These are phyloP conservation scores for Drosophila orosa DNA, from an alignment of 1,140 invertebrate species.

Conservation along the genomic window DNA sequence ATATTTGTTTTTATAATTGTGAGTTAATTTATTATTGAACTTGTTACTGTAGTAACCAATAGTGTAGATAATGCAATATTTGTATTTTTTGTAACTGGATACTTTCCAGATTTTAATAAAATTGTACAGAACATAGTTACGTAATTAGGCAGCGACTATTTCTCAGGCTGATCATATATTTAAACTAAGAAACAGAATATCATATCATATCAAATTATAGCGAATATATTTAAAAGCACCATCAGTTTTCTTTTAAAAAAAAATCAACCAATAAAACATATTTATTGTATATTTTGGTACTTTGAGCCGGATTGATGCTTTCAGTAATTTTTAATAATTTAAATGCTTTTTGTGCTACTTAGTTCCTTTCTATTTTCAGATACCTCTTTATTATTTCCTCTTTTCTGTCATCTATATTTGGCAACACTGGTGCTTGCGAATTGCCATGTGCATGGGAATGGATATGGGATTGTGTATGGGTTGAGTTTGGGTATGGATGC, in stretches of 20 bases:
- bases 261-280: no score
- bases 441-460: conserved; percentile 31
- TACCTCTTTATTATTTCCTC: not conserved
- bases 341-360: not conserved
- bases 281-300: no score
- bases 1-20: no score
- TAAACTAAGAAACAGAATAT: no score
- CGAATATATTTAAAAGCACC: no score
- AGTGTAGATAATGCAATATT: not conserved
- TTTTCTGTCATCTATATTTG: not conserved
- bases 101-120: not conserved
- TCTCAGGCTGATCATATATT: no score
- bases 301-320: not conserved
- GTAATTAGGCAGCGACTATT: no score
- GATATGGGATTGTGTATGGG: conserved; percentile 25
- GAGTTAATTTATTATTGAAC: no score
- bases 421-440: conserved; percentile 15
- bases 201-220: no score
- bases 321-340: not conserved
- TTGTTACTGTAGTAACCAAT: no score
- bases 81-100: not conserved
- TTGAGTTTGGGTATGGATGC: conserved; percentile 35
- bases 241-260: no score
- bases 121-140: no score
- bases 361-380: not conserved